phyloP scores from a whole-genome alignment of 1,140 invertebrate genomes.

The Phocides pigmalion region DNA sequence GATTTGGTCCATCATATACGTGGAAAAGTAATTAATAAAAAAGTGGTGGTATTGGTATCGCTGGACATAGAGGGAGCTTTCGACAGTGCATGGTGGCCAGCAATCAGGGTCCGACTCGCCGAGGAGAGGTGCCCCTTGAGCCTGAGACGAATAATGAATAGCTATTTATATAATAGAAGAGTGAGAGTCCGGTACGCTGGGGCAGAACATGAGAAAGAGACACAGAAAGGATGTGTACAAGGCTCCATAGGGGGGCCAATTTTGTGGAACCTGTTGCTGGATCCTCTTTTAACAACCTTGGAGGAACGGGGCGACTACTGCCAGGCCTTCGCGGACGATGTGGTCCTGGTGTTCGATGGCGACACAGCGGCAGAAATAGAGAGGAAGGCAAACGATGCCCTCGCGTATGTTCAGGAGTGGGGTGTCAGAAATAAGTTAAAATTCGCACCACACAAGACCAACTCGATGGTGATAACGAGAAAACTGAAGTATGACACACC shows the following conservation, averaged over 20 bases:
- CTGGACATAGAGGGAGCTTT: slow-evolving; percentile 18
- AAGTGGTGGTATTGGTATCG: not conserved
- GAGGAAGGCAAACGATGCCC: not conserved
- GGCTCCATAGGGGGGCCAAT: not conserved
- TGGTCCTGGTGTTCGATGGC: not conserved
- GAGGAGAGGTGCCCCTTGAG: not conserved
- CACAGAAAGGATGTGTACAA: not conserved
- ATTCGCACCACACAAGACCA: slow-evolving; percentile 2
- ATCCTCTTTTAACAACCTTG: not conserved
- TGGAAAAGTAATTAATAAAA: not conserved
- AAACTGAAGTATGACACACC: no score
- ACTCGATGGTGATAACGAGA: not conserved
- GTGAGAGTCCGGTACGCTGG: slow-evolving; percentile 1
- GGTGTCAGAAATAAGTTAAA: not conserved
- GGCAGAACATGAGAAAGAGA: not conserved
- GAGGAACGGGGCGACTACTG: not conserved
- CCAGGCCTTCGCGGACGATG: no score
- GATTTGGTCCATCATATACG: not conserved
- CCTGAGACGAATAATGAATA: not conserved
- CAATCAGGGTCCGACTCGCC: not conserved
- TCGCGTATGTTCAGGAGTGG: slow-evolving; percentile 1
- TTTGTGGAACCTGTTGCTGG: not conserved
- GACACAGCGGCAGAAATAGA: not conserved
- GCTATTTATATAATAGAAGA: not conserved
- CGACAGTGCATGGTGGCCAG: slow-evolving; percentile 9